Base-by-base conservation (phyloP, 2,113 vertebrate genomes). In the Tetraodon nigroviridis region DNA sequence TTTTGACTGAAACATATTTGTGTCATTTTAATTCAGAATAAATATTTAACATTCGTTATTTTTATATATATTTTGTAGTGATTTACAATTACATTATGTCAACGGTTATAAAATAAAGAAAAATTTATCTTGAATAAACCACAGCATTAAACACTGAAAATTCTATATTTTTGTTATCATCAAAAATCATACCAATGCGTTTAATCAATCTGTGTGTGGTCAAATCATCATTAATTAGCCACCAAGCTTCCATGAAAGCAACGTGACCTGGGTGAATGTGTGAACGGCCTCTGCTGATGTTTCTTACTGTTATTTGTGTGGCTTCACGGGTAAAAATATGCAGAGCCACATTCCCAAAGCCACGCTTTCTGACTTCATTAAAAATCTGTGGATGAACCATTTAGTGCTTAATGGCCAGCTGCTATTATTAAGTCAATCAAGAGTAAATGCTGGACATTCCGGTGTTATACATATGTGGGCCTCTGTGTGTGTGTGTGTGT, bases 311-410 rank as follows among this genome's bases (percentile, higher is more conserved):
- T 93, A 92, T 94, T 93, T 92, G 92, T 92, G 91, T 85, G 90
- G 89, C 92, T 93, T 89, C 87, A 11, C 65, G 66, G 52, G 71
- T 76, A 71, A 61, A 75, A 80, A 93, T 92, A 84, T 91, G 93
- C 58, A 19, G 29, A 3, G 4, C 48, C 59, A 20, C 5, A 67
- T 71, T 69, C 67, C 15, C 67, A 12, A 60, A 55, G 58, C 61
- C 11, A 50, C 59, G 69, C 64, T 70, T 75, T 60, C 92, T 93
- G 93, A 92, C 92, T 94, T 92, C 93, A 94, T 95, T 95, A 94
- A 95, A 93, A 93, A 94, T 90, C 91, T 93, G 92, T 93, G 93
- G 91, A 95, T 91, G 93, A 95, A 92, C 92, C 93, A 93, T 95
- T 96, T 94, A 96, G 93, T 90, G 86, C 93, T 94, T 97, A 97